Percentiles rank a stretch among this genome's conserved stretches.
Conservation (phyloP, 2,113 vertebrate genomes). For the Empidonax traillii region DNA sequence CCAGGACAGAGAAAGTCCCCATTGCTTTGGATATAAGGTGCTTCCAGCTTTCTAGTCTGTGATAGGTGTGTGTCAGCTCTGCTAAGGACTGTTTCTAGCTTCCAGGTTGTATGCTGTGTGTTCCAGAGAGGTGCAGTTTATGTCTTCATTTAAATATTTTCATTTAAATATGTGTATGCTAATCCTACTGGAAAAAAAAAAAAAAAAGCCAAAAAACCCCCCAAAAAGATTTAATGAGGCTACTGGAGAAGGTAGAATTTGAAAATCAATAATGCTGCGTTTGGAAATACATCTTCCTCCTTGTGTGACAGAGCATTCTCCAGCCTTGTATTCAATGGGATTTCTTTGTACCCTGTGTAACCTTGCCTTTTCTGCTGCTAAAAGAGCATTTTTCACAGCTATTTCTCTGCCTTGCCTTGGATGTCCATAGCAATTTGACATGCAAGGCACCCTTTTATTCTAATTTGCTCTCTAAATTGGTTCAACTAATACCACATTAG, state of each 20-base stretch:
- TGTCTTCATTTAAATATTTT: not conserved
- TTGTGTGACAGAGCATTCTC: not conserved
- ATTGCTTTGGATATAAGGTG: not conserved
- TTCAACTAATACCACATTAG: conserved; percentile 46
- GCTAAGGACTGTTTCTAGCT: not conserved
- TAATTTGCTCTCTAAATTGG: conserved; percentile 66
- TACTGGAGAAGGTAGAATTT: not conserved
- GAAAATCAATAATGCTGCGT: not conserved
- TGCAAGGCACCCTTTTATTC: conserved; percentile 22
- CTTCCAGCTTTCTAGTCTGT: not conserved
- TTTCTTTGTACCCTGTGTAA: not conserved
- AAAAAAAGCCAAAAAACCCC: not conserved
- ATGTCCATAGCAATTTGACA: not conserved
- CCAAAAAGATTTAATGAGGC: not conserved
- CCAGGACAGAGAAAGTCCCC: not conserved
- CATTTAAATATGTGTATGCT: not conserved
- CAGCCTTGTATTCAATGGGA: not conserved
- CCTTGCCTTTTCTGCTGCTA: not conserved
- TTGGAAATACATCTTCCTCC: not conserved
- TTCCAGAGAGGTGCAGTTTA: not conserved
- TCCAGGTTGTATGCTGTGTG: not conserved
- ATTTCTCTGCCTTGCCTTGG: not conserved
- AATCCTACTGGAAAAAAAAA: not conserved
- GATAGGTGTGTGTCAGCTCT: not conserved
- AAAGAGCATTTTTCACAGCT: conserved; percentile 12